A percentile compares a stretch with the other conserved stretches of the same genome.
Conservation (phyloP, 2,113 vertebrate genomes). For the Mastomys coucha region DNA sequence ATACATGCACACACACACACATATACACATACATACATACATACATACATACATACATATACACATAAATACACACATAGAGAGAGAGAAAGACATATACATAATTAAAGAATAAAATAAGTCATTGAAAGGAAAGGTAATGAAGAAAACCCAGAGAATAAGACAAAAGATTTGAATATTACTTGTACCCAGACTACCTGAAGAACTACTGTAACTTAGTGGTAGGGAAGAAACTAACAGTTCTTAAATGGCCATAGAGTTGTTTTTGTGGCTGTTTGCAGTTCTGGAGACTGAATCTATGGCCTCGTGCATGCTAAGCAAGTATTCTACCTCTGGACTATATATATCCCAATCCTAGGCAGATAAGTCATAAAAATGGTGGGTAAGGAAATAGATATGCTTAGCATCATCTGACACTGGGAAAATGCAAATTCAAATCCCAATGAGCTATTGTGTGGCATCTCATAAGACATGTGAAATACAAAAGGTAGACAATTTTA, state of each 20-base stretch:
- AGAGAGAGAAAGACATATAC: background rate
- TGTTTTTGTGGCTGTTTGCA: background rate
- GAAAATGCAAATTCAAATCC: slow-evolving; percentile 38
- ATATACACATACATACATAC: no score
- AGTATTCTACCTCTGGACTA: background rate
- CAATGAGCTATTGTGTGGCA: background rate
- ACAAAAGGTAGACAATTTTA: background rate
- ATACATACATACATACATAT: background rate
- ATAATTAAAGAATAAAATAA: background rate
- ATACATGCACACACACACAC: background rate
- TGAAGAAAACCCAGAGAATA: background rate
- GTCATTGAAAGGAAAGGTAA: background rate
- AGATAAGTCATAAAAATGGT: background rate
- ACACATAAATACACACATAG: background rate
- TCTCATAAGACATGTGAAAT: background rate
- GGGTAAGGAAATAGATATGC: background rate
- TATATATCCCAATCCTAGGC: background rate
- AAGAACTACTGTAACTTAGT: background rate
- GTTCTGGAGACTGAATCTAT: background rate
- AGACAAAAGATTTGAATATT: background rate
- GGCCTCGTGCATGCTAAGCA: background rate
- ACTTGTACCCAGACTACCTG: background rate
- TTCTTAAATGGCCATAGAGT: background rate
- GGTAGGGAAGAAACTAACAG: background rate
- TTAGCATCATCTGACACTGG: background rate